A percentile compares a stretch with the other conserved stretches of the same genome.
phyloP scores from a whole-genome alignment of 2,888 invertebrate species.

The Plagiodera versicolora region DNA sequence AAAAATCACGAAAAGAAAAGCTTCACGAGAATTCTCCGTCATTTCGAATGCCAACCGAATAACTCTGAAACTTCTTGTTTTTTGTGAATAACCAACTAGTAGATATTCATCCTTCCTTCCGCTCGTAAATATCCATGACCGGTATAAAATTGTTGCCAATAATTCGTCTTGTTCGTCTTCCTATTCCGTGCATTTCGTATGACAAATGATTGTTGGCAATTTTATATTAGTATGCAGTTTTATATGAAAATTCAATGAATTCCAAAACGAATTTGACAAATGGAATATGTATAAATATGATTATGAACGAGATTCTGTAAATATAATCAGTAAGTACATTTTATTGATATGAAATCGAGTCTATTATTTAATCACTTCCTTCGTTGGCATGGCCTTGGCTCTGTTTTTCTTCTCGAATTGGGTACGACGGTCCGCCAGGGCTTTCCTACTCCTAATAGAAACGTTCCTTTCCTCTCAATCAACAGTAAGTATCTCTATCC shows the following conservation, averaged over 20 bases:
- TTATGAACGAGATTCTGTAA: constrained; percentile 53
- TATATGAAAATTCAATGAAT: constrained; percentile 37
- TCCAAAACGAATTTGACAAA: constrained; percentile 48
- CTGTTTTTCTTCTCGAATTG: too few species aligned
- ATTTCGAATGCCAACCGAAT: constrained; percentile 47
- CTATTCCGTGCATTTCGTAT: neutral
- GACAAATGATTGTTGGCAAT: constrained; percentile 50
- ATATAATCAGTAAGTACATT: constrained; percentile 55
- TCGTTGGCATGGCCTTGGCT: too few species aligned
- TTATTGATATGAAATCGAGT: constrained; percentile 49
- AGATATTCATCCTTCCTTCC: constrained; percentile 33
- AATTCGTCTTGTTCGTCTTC: constrained; percentile 39
- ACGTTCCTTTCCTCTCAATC: too few species aligned
- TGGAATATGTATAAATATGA: constrained; percentile 44
- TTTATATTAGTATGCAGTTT: constrained; percentile 49
- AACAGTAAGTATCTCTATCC: too few species aligned
- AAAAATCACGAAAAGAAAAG: constrained; percentile 41
- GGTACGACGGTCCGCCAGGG: too few species aligned
- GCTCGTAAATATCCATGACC: constrained; percentile 41
- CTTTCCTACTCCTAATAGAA: too few species aligned
- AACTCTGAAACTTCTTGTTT: constrained; percentile 51
- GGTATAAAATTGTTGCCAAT: constrained; percentile 52
- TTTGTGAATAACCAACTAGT: constrained; percentile 46
- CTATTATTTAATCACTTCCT: constrained; percentile 39
- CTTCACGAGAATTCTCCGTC: constrained; percentile 51